Conservation (phyloP, 2,888 invertebrate genomes). For the Arctia plantaginis region DNA sequence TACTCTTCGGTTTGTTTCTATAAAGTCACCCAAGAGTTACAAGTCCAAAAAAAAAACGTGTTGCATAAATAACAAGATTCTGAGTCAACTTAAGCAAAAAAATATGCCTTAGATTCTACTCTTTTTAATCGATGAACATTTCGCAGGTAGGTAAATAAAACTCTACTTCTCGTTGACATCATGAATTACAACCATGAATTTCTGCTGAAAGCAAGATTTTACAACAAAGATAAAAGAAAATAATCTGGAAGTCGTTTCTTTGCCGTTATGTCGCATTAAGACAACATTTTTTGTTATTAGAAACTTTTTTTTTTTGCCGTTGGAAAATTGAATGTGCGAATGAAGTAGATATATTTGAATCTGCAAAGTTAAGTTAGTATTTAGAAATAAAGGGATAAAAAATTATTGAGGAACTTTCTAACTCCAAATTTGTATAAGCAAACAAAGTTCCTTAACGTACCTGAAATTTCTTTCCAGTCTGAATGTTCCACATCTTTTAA, state of each 20-base stretch:
- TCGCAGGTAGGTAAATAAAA: too few relatives aligned
- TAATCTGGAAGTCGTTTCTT: background rate
- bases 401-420: background rate
- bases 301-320: background rate
- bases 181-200: too few relatives aligned
- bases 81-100: background rate
- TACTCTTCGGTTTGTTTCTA: slow-evolving; percentile 93
- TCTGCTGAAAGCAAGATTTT: background rate
- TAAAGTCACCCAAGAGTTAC: background rate
- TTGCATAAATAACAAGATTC: background rate
- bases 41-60: background rate
- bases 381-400: background rate
- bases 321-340: background rate
- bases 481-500: background rate
- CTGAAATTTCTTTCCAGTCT: background rate
- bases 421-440: too few relatives aligned
- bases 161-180: background rate
- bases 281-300: background rate
- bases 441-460: too few relatives aligned
- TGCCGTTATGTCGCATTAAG: background rate
- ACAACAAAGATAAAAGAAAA: background rate
- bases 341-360: too few relatives aligned
- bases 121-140: too few relatives aligned
- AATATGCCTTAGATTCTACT: too few relatives aligned
- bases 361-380: background rate